Percentiles rank a stretch among this genome's conserved stretches.
These are phyloP conservation scores for Salvelinus fontinalis DNA, from an alignment of 2,113 vertebrate genomes.

Conservation along the genomic window DNA sequence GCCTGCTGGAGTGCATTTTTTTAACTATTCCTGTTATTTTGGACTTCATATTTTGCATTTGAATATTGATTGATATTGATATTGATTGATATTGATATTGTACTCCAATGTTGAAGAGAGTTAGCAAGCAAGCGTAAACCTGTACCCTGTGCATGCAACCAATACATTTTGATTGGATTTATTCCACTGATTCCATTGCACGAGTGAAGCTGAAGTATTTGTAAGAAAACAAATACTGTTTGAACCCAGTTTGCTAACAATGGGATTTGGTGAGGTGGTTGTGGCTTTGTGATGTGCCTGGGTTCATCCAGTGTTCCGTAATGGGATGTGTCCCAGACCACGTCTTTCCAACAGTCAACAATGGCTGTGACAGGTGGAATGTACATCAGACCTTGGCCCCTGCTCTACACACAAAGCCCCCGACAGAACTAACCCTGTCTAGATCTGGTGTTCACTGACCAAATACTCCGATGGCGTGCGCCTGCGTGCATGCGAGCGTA, in stretches of 20 bases:
- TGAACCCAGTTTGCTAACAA: constrained; percentile 27
- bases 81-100: too few relatives aligned
- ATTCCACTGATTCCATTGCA: too few relatives aligned
- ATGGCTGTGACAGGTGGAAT: constrained; percentile 54
- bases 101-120: too few relatives aligned
- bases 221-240: too few relatives aligned
- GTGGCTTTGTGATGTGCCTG: constrained; percentile 39
- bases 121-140: too few relatives aligned
- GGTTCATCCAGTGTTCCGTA: constrained; percentile 37
- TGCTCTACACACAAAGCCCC: not conserved
- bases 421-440: constrained; percentile 7
- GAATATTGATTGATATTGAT: too few relatives aligned
- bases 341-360: constrained; percentile 22
- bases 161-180: too few relatives aligned
- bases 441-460: constrained; percentile 22
- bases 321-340: constrained; percentile 35
- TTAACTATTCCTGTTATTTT: too few relatives aligned
- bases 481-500: not conserved
- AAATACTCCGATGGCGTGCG: not conserved
- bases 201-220: too few relatives aligned
- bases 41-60: too few relatives aligned
- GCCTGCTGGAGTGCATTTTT: too few relatives aligned
- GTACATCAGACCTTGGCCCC: not conserved
- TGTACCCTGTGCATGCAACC: too few relatives aligned
- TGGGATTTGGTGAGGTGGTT: constrained; percentile 60